Conservation (phyloP, 2,888 invertebrate genomes). For the Diaperis boleti region DNA sequence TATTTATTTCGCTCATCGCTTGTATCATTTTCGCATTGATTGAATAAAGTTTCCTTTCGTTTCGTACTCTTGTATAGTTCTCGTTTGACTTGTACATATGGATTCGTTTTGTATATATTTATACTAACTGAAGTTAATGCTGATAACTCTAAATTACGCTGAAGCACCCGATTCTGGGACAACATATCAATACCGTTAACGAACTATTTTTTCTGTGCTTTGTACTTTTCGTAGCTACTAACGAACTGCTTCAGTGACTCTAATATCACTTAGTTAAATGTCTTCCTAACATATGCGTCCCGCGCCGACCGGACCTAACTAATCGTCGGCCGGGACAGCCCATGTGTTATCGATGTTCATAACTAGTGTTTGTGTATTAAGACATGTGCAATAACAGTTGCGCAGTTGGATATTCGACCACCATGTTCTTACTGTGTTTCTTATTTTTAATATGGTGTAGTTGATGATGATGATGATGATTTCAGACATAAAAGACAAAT, state of each 20-base stretch:
- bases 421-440: slow-evolving; percentile 38
- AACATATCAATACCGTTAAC: slow-evolving; percentile 54
- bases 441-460: slow-evolving; percentile 41
- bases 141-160: slow-evolving; percentile 45
- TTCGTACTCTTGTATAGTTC: slow-evolving; percentile 24
- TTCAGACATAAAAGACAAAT: slow-evolving; percentile 63
- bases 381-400: slow-evolving; percentile 45
- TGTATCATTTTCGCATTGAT: slow-evolving; percentile 23
- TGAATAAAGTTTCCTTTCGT: slow-evolving; percentile 25
- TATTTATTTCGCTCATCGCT: slow-evolving; percentile 34
- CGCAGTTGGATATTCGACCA: slow-evolving; percentile 33
- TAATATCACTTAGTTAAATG: slow-evolving; percentile 60
- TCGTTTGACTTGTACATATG: slow-evolving; percentile 30
- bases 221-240: slow-evolving; percentile 46
- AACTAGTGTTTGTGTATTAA: slow-evolving; percentile 52
- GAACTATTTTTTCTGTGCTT: slow-evolving; percentile 50
- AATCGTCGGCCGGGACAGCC: slow-evolving; percentile 46
- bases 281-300: slow-evolving; percentile 62
- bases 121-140: slow-evolving; percentile 57
- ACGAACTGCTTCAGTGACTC: slow-evolving; percentile 41
- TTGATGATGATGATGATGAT: slow-evolving; percentile 40
- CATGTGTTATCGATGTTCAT: slow-evolving; percentile 53
- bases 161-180: slow-evolving; percentile 56
- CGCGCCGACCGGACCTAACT: slow-evolving; percentile 55
- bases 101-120: slow-evolving; percentile 33